A percentile compares a stretch with the other conserved stretches of the same genome.
Conservation (phyloP, 2,113 vertebrate genomes). For the Mugil cephalus region DNA sequence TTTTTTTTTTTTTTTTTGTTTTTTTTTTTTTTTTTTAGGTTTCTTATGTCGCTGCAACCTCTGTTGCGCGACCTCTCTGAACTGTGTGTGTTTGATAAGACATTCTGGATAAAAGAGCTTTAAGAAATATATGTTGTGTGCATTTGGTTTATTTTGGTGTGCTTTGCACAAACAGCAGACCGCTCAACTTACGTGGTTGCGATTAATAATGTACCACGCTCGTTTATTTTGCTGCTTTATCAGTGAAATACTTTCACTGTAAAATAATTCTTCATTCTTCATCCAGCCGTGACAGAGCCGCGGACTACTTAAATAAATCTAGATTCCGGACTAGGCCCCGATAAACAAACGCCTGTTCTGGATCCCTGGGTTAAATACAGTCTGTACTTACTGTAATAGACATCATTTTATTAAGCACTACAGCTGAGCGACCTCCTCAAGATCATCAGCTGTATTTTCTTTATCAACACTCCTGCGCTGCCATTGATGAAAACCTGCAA, state of each 20-base stretch:
- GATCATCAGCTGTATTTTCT: conserved; percentile 7
- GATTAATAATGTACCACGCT: neutral
- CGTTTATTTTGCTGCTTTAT: neutral
- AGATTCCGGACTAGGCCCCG: conserved; percentile 1
- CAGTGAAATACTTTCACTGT: neutral
- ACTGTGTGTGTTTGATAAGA: conserved; percentile 29
- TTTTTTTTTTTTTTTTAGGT: conserved; percentile 17
- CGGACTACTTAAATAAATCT: neutral
- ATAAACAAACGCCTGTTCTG: neutral
- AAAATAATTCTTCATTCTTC: neutral
- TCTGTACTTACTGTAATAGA: neutral
- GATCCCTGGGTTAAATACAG: neutral
- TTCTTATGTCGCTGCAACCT: conserved; percentile 28
- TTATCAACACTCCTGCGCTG: conserved; percentile 5
- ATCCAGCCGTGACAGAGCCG: neutral
- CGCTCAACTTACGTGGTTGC: too few relatives aligned
- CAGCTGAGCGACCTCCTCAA: too few relatives aligned
- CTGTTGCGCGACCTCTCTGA: neutral
- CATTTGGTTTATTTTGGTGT: conserved; percentile 23
- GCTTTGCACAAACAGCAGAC: too few relatives aligned
- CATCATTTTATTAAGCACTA: too few relatives aligned
- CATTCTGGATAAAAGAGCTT: conserved; percentile 24
- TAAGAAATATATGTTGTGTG: conserved; percentile 23
- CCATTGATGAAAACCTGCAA: neutral
- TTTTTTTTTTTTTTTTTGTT: conserved; percentile 13